Conservation (phyloP, 2,797 vertebrate species). For the Catostomus latipinnis region DNA sequence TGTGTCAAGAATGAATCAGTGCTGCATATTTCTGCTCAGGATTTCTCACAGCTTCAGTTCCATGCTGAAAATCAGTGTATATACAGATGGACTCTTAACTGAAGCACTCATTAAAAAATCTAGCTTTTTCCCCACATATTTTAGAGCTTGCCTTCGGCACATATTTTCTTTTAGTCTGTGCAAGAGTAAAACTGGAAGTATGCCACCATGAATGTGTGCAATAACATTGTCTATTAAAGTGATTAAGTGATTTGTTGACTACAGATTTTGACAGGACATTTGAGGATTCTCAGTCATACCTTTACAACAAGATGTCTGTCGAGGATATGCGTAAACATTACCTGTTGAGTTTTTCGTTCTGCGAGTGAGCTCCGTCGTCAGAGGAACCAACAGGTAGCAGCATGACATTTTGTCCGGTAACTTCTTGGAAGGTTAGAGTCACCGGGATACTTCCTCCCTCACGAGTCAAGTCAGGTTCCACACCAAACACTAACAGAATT, state of each 20-base stretch:
- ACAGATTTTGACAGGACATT: background rate
- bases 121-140: too few relatives aligned
- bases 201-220: too few relatives aligned
- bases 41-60: too few relatives aligned
- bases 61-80: too few relatives aligned
- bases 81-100: too few relatives aligned
- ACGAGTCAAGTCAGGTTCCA: conserved; percentile 94
- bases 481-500: conserved; percentile 86
- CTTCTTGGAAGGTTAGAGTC: conserved; percentile 96
- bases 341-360: conserved; percentile 98
- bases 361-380: conserved; percentile 96
- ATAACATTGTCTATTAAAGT: background rate
- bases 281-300: background rate
- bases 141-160: too few relatives aligned
- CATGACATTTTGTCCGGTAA: conserved; percentile 96
- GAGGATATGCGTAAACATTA: conserved; percentile 58
- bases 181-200: too few relatives aligned
- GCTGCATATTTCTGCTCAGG: background rate
- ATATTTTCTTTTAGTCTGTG: too few relatives aligned
- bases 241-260: background rate
- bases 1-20: background rate
- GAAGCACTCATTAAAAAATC: too few relatives aligned
- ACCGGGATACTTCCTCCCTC: conserved; percentile 98
- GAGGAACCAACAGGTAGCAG: conserved; percentile 92
- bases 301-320: background rate